These are phyloP conservation scores for Henricia sp. DNA, from an alignment of 53 echinoderm and acorn worm genomes.

Conservation along the genomic window DNA sequence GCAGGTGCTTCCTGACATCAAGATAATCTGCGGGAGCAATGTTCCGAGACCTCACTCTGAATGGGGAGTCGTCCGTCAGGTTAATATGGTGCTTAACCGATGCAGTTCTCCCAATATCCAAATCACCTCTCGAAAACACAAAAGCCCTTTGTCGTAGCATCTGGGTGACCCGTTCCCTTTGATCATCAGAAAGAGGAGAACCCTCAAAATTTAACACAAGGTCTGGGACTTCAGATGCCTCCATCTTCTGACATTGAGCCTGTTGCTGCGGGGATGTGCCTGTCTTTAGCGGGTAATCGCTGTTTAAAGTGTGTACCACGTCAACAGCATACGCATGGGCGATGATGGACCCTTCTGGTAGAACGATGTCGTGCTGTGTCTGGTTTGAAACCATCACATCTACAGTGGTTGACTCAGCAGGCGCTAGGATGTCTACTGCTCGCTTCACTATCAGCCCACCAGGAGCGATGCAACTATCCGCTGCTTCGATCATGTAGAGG, in stretches of 20 bases:
- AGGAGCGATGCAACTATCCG: neutral
- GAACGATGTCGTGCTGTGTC: slow-evolving; percentile 29
- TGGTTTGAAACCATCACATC: slow-evolving; percentile 16
- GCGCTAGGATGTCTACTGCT: neutral
- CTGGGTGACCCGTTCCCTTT: slow-evolving; percentile 1
- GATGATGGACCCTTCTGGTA: slow-evolving; percentile 20
- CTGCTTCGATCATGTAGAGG: slow-evolving; percentile 43
- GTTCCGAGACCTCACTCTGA: slow-evolving; percentile 51
- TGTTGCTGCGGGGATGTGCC: neutral
- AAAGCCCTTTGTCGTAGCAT: neutral
- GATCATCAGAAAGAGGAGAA: slow-evolving; percentile 45
- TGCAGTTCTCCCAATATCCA: too few species aligned
- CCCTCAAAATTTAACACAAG: slow-evolving; percentile 15
- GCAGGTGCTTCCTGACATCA: slow-evolving; percentile 40
- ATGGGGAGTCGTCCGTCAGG: slow-evolving; percentile 50
- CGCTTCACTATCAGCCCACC: slow-evolving; percentile 13
- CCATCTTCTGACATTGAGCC: neutral
- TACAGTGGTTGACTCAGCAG: neutral
- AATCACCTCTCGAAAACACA: neutral
- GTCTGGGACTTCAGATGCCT: slow-evolving; percentile 9
- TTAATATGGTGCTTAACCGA: neutral
- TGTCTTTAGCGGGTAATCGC: neutral
- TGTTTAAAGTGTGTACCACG: neutral
- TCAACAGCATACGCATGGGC: slow-evolving; percentile 25
- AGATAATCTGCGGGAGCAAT: slow-evolving; percentile 56